phyloP scores from a whole-genome alignment of 2,113 vertebrate species.

The Dicrurus megarhynchus region DNA sequence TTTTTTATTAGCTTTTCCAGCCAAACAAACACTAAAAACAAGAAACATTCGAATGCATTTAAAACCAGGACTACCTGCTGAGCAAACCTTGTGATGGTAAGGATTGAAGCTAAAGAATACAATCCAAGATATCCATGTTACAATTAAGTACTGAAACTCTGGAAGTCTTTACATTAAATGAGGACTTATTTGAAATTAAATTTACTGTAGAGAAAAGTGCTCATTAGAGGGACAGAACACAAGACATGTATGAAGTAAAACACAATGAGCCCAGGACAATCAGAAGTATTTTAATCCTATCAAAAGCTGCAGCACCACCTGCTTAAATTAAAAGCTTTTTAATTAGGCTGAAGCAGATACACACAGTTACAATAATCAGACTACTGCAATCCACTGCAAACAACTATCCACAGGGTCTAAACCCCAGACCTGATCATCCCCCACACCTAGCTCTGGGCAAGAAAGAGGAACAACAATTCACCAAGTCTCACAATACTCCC shows the following conservation, averaged over 20 bases:
- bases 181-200: neutral
- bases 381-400: neutral
- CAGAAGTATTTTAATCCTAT: neutral
- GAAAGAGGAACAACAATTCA: neutral
- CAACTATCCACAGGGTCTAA: neutral
- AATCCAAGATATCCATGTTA: neutral
- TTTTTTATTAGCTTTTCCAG: neutral
- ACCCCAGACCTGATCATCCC: neutral
- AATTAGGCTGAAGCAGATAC: neutral
- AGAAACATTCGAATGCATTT: neutral
- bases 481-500: neutral
- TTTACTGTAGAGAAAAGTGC: neutral
- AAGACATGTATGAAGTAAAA: neutral
- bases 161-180: neutral
- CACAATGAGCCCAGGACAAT: neutral
- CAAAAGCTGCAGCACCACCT: neutral
- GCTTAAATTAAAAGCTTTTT: neutral
- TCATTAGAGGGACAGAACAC: neutral
- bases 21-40: neutral
- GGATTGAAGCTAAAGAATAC: neutral
- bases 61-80: neutral
- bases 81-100: neutral
- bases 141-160: neutral
- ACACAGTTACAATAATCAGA: neutral
- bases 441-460: neutral